Conservation (phyloP, 2,113 vertebrate species). For the Bagarius yarrelli region DNA sequence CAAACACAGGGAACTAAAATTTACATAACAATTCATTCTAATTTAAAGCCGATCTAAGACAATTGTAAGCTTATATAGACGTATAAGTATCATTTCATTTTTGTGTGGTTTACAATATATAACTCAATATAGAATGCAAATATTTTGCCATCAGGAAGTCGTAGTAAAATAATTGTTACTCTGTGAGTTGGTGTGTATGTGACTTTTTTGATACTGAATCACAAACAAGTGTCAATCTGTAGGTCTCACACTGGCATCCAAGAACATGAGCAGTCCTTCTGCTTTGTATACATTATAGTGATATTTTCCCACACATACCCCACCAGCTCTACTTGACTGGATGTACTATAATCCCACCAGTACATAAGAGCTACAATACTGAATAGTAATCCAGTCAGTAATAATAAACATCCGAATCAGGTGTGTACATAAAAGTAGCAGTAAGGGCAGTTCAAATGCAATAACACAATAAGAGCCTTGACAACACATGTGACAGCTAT, state of each 20-base stretch:
- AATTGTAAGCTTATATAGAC: not conserved
- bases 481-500: not conserved
- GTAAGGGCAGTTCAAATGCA: not conserved
- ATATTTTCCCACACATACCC: not conserved
- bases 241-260: not conserved
- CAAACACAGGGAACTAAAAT: not conserved
- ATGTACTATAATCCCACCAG: not conserved
- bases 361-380: not conserved
- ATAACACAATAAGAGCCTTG: not conserved
- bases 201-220: not conserved
- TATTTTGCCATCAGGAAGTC: not conserved
- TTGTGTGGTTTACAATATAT: not conserved
- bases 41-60: not conserved
- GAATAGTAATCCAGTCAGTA: not conserved
- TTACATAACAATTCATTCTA: too few species aligned
- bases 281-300: not conserved
- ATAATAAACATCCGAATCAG: not conserved
- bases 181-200: not conserved
- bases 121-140: not conserved
- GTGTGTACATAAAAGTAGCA: not conserved
- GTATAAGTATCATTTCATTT: not conserved
- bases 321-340: not conserved
- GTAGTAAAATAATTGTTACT: not conserved
- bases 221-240: not conserved
- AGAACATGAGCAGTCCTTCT: not conserved